These are phyloP conservation scores for Cheilosia impressa DNA, from an alignment of 2,888 invertebrate species.

Conservation along the genomic window DNA sequence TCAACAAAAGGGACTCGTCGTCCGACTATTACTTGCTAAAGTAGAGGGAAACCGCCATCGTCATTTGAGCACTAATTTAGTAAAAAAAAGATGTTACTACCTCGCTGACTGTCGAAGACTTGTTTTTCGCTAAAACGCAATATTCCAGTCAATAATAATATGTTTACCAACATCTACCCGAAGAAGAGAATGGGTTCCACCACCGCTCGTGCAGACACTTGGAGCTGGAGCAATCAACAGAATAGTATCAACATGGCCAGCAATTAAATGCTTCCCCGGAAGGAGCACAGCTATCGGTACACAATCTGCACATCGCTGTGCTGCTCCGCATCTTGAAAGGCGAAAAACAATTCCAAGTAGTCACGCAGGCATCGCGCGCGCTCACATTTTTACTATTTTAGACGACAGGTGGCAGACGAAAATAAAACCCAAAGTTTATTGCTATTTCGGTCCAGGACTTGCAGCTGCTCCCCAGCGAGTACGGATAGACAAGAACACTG, in stretches of 20 bases:
- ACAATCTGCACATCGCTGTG: background rate
- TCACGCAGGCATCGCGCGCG: slow-evolving; percentile 33
- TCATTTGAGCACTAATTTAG: too few species aligned
- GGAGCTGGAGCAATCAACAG: slow-evolving; percentile 27
- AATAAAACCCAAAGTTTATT: slow-evolving; percentile 54
- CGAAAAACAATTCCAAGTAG: slow-evolving; percentile 36
- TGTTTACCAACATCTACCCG: slow-evolving; percentile 18
- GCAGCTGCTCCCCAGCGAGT: background rate
- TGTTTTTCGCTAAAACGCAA: background rate
- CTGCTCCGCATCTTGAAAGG: slow-evolving; percentile 5
- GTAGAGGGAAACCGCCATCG: too few species aligned
- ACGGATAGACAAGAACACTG: slow-evolving; percentile 10
- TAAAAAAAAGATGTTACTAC: background rate
- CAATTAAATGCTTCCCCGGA: slow-evolving; percentile 46
- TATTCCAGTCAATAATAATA: slow-evolving; percentile 6
- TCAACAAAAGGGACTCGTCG: too few species aligned
- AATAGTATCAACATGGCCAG: slow-evolving; percentile 47
- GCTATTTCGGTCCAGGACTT: slow-evolving; percentile 37
- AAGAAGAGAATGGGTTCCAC: slow-evolving; percentile 38
- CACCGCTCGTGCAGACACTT: slow-evolving; percentile 20
- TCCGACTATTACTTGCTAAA: too few species aligned
- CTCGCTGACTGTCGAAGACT: background rate
- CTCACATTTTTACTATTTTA: slow-evolving; percentile 38
- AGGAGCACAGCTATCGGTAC: slow-evolving; percentile 25
- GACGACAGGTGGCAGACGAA: slow-evolving; percentile 59